Conservation (phyloP, 2,888 invertebrate species). For the Drosophila cognata region DNA sequence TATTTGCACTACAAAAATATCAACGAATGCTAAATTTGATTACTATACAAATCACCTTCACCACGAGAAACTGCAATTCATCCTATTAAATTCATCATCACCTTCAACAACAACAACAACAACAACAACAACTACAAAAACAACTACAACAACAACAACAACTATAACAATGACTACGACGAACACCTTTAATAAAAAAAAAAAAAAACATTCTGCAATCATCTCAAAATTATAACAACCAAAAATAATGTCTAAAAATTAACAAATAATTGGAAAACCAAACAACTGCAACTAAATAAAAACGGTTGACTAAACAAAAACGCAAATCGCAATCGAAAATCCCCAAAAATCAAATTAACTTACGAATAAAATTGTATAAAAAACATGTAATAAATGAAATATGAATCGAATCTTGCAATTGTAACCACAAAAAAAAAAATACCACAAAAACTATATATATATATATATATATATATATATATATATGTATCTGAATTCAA, state of each 20-base stretch:
- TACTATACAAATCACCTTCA: conserved; percentile 34
- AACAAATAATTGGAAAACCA: conserved; percentile 25
- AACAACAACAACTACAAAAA: conserved; percentile 5
- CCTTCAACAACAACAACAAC: conserved; percentile 43
- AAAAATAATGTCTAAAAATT: conserved; percentile 35
- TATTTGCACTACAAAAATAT: conserved; percentile 60
- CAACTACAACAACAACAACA: conserved; percentile 16
- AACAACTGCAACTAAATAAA: conserved; percentile 37
- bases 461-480: neutral
- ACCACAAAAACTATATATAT: neutral
- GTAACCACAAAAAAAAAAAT: conserved; percentile 19
- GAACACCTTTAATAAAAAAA: conserved; percentile 27
- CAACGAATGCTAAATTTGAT: conserved; percentile 37
- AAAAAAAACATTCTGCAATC: conserved; percentile 14
- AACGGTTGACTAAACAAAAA: conserved; percentile 50
- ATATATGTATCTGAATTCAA: conserved; percentile 7
- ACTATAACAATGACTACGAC: conserved; percentile 39
- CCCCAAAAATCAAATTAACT: conserved; percentile 32
- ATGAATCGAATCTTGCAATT: conserved; percentile 29
- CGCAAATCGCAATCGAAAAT: conserved; percentile 47
- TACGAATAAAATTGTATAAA: conserved; percentile 38
- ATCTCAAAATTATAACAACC: conserved; percentile 33
- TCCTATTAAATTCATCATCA: conserved; percentile 48
- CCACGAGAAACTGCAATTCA: conserved; percentile 44
- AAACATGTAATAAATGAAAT: conserved; percentile 29